These are phyloP conservation scores for Drosophila pseudotalamancana DNA, from an alignment of 2,888 invertebrate species.

Conservation along the genomic window DNA sequence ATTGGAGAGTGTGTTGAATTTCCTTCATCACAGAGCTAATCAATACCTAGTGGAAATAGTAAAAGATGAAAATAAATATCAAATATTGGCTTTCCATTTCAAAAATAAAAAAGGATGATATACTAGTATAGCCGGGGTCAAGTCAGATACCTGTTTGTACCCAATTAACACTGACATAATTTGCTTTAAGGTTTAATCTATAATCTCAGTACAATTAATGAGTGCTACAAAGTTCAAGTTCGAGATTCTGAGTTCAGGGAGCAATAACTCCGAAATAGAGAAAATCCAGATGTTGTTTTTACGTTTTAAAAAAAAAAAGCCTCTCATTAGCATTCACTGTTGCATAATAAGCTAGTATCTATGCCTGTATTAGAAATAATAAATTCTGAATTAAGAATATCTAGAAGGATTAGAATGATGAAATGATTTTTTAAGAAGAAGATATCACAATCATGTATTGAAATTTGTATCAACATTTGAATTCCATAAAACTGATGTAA, in stretches of 20 bases:
- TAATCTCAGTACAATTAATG: neutral
- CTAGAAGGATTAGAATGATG: too few relatives aligned
- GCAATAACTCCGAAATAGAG: neutral
- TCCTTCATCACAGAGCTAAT: neutral
- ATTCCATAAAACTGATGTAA: too few relatives aligned
- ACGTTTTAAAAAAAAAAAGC: too few relatives aligned
- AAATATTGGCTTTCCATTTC: neutral
- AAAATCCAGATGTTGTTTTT: too few relatives aligned
- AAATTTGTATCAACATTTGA: too few relatives aligned
- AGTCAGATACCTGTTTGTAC: neutral
- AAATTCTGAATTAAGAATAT: too few relatives aligned
- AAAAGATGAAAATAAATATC: neutral
- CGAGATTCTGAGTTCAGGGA: neutral
- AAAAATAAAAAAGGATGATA: too few relatives aligned
- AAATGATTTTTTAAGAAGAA: too few relatives aligned
- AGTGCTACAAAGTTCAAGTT: neutral
- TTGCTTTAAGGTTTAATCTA: neutral
- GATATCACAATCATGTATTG: too few relatives aligned
- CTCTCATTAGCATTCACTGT: too few relatives aligned
- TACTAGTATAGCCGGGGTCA: neutral
- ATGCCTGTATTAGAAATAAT: too few relatives aligned
- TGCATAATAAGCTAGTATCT: too few relatives aligned
- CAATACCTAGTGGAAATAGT: neutral
- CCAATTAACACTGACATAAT: neutral
- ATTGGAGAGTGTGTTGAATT: slow-evolving; percentile 1